Conservation (phyloP, 2,888 invertebrate species). For the Neria commutata region DNA sequence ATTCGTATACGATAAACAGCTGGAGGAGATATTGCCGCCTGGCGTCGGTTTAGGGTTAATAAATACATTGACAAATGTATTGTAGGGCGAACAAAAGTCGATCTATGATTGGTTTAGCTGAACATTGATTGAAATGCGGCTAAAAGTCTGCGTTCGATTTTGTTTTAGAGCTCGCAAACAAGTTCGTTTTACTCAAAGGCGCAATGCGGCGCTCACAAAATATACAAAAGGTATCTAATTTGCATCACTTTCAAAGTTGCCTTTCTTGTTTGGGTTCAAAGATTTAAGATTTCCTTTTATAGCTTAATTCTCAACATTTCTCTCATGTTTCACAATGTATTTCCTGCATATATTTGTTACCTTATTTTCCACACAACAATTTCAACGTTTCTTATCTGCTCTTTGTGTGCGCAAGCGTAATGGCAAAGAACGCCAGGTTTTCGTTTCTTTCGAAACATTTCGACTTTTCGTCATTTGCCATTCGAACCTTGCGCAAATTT, state of each 20-base stretch:
- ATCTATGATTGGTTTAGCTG: slow-evolving; percentile 18
- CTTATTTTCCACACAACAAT: slow-evolving; percentile 63
- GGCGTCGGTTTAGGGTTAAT: too few relatives aligned
- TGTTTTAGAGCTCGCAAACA: slow-evolving; percentile 13
- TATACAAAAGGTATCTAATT: too few relatives aligned
- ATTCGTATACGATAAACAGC: too few relatives aligned
- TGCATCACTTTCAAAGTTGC: slow-evolving; percentile 37
- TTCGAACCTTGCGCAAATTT: background rate
- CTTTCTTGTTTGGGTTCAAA: slow-evolving; percentile 29
- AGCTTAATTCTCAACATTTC: slow-evolving; percentile 23
- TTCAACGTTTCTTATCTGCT: slow-evolving; percentile 47
- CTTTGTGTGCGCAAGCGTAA: slow-evolving; percentile 12
- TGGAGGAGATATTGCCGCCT: too few relatives aligned
- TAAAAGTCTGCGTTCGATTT: slow-evolving; percentile 16
- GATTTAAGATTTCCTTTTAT: slow-evolving; percentile 22
- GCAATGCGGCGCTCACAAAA: slow-evolving; percentile 51
- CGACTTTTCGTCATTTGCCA: slow-evolving; percentile 10
- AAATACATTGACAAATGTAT: background rate
- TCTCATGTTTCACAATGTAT: slow-evolving; percentile 64
- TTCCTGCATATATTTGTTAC: slow-evolving; percentile 52
- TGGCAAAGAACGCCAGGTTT: slow-evolving; percentile 29
- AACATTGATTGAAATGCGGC: slow-evolving; percentile 1
- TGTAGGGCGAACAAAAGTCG: background rate
- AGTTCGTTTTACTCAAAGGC: slow-evolving; percentile 27
- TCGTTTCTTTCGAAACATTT: slow-evolving; percentile 19